These are phyloP conservation scores for Chelon auratus DNA, from an alignment of 2,797 vertebrate genomes.

Conservation along the genomic window DNA sequence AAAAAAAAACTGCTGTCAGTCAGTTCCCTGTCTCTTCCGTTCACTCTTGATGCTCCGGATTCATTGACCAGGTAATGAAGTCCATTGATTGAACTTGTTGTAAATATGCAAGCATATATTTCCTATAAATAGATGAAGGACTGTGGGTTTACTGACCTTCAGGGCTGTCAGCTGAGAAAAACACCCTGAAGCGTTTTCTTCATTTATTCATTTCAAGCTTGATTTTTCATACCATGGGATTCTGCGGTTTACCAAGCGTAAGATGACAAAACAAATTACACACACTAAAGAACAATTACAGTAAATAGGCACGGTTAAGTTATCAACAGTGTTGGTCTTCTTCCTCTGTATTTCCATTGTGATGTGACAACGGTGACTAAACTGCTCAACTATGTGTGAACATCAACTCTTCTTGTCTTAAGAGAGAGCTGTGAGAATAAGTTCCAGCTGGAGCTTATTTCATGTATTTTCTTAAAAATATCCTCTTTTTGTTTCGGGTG, in stretches of 20 bases:
- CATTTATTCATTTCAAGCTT: slow-evolving; percentile 52
- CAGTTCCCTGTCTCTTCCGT: slow-evolving; percentile 1
- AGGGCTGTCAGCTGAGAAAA: slow-evolving; percentile 31
- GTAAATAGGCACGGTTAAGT: slow-evolving; percentile 31
- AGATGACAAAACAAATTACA: slow-evolving; percentile 48
- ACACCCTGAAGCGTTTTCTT: slow-evolving; percentile 38
- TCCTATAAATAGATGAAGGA: slow-evolving; percentile 19
- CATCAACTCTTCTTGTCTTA: slow-evolving; percentile 22
- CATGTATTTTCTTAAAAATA: slow-evolving; percentile 23
- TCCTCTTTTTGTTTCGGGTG: slow-evolving; percentile 10
- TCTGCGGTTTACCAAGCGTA: slow-evolving; percentile 28
- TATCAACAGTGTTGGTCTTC: slow-evolving; percentile 27
- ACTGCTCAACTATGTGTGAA: slow-evolving; percentile 1
- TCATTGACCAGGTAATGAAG: slow-evolving; percentile 26
- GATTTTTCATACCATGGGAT: slow-evolving; percentile 20
- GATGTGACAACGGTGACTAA: slow-evolving; percentile 16
- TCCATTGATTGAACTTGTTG: slow-evolving; percentile 31
- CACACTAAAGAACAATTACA: slow-evolving; percentile 35
- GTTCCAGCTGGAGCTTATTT: slow-evolving; percentile 6
- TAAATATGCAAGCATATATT: slow-evolving; percentile 40
- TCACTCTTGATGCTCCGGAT: slow-evolving; percentile 5
- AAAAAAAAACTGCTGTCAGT: neutral
- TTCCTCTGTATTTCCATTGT: slow-evolving; percentile 25
- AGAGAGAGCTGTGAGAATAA: slow-evolving; percentile 1
- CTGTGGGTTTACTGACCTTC: slow-evolving; percentile 48